Evolutionary conservation across 2,888 invertebrate genomes (phyloP), one percentile per base, ranked within the genome.

Genomic region (Drosophila antonietae): DNA sequence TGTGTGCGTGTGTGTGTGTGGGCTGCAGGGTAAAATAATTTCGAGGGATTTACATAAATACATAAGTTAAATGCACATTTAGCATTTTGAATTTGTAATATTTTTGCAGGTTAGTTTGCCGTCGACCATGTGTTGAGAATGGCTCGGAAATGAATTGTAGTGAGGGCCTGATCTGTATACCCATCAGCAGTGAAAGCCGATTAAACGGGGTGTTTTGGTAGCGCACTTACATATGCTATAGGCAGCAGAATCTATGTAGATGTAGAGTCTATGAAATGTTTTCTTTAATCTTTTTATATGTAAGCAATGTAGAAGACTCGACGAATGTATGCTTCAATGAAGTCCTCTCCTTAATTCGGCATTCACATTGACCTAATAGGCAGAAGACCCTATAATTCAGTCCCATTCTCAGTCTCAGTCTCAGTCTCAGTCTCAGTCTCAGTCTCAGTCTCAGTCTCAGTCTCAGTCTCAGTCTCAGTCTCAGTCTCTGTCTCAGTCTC

Each of bases 51-150:
- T 91, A 85, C 91, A 91, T 91, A 91, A 89, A 89, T 87, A 89
- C 89, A 90, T 90, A 90, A 89, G 88, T 86, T 89, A 88, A 91
- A 88, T 88, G 90, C 85, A 90, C 85, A 90, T 91, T 91, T 90
- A 83, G 88, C 90, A 91, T 91, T 91, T 90, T 88, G 90, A 86
- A 90, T 87, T 88, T 83, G 81, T 88, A 90, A 90, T 85, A 86
- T 85, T 85, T 84, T 69, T 86, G 81, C 82, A 73, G 88, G 79
- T 89, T 83, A 73, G 69, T 75, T 39, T 39, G 37, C 35, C 69
- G 73, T 83, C 75, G 75, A 80, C 73, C 64, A 72, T 76, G 83
- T 85, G 72, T 68, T 41, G 63, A 47, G 58, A 18, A 39, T 18
- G 37, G 44, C 18, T 35, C 33, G 58, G 35, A 53, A 53, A 61